A percentile compares a stretch with the other conserved stretches of the same genome.
Conservation (phyloP, 2,113 vertebrate species). For the Amphilophus citrinellus region DNA sequence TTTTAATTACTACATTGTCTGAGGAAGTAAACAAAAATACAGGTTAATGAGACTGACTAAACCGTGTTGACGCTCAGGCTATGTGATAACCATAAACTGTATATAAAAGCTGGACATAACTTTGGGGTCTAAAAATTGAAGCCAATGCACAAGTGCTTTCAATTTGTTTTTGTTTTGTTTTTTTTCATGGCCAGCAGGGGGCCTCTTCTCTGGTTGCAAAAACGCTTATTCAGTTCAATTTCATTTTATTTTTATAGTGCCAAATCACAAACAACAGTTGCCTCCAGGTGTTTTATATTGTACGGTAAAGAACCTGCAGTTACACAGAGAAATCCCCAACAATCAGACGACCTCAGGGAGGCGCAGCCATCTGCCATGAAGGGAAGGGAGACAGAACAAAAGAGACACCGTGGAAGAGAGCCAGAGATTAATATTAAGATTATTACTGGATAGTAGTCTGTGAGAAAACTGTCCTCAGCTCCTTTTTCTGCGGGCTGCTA, state of each 20-base stretch:
- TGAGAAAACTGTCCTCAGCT: neutral
- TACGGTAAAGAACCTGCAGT: too few species aligned
- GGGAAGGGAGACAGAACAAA: too few species aligned
- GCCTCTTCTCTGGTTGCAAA: neutral
- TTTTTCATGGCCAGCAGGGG: neutral
- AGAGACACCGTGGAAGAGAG: too few species aligned
- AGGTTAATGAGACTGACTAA: neutral
- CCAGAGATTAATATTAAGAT: too few species aligned
- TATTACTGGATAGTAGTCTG: neutral
- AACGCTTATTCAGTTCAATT: neutral
- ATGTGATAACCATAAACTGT: neutral
- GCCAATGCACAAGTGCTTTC: neutral
- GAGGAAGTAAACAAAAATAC: neutral
- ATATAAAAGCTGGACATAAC: constrained; percentile 1
- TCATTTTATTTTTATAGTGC: too few species aligned
- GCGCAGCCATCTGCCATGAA: too few species aligned
- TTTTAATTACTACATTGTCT: neutral
- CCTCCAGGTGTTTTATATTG: too few species aligned
- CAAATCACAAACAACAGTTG: too few species aligned
- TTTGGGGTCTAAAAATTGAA: neutral
- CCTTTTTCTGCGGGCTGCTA: neutral
- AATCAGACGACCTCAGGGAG: too few species aligned
- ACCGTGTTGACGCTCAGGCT: too few species aligned
- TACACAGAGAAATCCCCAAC: too few species aligned
- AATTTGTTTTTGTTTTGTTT: neutral